Evolutionary conservation across 2,113 vertebrate genomes (phyloP).

Genomic region (Cricetomys ansorgei): DNA sequence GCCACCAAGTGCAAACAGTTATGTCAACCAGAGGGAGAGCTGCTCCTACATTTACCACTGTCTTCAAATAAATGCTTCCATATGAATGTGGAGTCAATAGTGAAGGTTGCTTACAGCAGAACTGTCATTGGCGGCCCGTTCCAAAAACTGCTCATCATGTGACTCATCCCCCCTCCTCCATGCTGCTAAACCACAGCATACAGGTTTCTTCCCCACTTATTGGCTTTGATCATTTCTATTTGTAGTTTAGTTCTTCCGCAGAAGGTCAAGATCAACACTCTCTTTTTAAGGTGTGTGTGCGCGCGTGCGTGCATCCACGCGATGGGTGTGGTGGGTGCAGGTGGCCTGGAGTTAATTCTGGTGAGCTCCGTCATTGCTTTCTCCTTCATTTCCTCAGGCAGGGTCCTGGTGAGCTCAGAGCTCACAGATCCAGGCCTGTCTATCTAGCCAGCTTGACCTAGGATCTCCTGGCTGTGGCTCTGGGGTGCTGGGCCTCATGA

Average conservation of each 20-base stretch:
- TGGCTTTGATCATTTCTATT: background rate
- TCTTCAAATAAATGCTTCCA: background rate
- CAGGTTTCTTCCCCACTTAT: background rate
- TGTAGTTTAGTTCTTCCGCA: background rate
- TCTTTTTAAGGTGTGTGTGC: background rate
- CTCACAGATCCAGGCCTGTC: background rate
- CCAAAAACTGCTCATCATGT: background rate
- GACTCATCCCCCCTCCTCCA: background rate
- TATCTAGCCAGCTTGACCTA: background rate
- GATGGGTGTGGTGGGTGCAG: background rate
- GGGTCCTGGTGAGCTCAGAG: background rate
- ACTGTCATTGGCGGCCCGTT: background rate
- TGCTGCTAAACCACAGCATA: background rate
- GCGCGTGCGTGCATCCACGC: fast-evolving
- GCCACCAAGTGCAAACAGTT: background rate
- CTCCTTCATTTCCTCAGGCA: background rate
- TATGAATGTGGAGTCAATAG: background rate
- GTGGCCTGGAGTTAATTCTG: background rate
- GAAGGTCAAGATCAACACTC: background rate
- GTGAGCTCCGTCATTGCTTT: background rate
- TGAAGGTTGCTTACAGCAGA: no score
- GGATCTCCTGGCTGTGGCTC: background rate
- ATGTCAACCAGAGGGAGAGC: background rate
- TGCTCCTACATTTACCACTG: background rate
- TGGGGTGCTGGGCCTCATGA: background rate